Evolutionary conservation across 92 coral and sea anemone genomes (phyloP).

Genomic region (Bergia puertoricense): DNA sequence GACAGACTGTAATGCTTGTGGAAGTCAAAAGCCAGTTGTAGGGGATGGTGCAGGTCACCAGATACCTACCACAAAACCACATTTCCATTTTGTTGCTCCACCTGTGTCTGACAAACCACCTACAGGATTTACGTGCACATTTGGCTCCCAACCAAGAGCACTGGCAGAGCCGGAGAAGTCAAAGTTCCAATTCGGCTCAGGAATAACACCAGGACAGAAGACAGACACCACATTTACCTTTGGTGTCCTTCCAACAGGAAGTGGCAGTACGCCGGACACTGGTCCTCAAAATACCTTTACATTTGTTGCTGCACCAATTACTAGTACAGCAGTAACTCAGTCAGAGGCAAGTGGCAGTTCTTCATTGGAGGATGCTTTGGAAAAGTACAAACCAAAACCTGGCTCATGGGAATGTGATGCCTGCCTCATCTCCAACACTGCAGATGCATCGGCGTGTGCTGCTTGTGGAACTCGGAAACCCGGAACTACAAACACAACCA

Average conservation of each 20-base stretch:
- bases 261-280: background rate
- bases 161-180: background rate
- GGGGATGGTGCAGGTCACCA: constrained; percentile 1
- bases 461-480: constrained; percentile 62
- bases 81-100: constrained; percentile 19
- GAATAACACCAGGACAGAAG: constrained; percentile 14
- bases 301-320: background rate
- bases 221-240: background rate
- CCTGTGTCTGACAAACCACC: background rate
- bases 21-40: constrained; percentile 50
- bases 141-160: background rate
- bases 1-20: constrained; percentile 64
- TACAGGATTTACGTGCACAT: constrained; percentile 10
- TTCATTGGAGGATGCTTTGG: background rate
- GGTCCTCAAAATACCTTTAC: background rate
- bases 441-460: constrained; percentile 42
- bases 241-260: background rate
- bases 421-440: constrained; percentile 50
- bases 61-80: background rate
- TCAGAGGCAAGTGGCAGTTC: background rate
- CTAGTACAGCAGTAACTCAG: background rate
- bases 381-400: constrained; percentile 41
- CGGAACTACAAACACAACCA: background rate
- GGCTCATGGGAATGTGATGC: constrained; percentile 71
- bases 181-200: constrained; percentile 49